These are phyloP conservation scores for Bradypodion pumilum DNA, from an alignment of 2,797 vertebrate genomes.

Conservation along the genomic window DNA sequence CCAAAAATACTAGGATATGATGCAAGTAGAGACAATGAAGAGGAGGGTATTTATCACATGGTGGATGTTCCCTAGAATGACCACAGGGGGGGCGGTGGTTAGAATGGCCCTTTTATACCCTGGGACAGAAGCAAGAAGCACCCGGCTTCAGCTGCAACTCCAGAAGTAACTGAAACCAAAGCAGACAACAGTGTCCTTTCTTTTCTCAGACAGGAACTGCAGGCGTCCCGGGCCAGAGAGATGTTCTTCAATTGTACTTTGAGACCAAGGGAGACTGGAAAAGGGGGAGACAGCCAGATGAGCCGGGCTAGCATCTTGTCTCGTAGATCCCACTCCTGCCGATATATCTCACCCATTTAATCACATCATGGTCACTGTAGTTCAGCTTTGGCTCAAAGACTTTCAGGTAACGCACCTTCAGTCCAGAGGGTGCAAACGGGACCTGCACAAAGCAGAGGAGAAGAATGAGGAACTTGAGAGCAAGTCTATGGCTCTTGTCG, in stretches of 20 bases:
- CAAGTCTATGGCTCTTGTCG: accelerated
- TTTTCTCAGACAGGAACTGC: constrained; percentile 54
- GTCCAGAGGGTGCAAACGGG: constrained; percentile 96
- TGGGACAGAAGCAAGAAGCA: constrained; percentile 53
- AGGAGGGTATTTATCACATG: constrained; percentile 57
- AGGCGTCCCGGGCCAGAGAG: constrained; percentile 59
- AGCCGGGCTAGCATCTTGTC: constrained; percentile 90
- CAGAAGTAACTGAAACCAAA: constrained; percentile 42
- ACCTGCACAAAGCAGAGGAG: constrained; percentile 76
- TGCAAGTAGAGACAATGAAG: constrained; percentile 75
- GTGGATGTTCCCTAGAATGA: constrained; percentile 70
- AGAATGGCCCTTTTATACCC: constrained; percentile 67
- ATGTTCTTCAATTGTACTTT: constrained; percentile 62
- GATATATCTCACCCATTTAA: constrained; percentile 99
- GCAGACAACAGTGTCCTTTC: constrained; percentile 29
- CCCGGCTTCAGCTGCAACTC: constrained; percentile 60
- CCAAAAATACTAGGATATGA: constrained; percentile 74
- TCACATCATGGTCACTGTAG: constrained; percentile 99
- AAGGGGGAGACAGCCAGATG: constrained; percentile 55
- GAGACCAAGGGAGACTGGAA: constrained; percentile 67
- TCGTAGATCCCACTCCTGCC: constrained; percentile 98
- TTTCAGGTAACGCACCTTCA: constrained; percentile 99
- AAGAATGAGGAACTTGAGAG: background rate
- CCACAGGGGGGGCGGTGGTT: constrained; percentile 59
- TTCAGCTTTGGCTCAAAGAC: constrained; percentile 99